phyloP scores from a whole-genome alignment of 2,888 invertebrate genomes.

The Hydraecia micacea region DNA sequence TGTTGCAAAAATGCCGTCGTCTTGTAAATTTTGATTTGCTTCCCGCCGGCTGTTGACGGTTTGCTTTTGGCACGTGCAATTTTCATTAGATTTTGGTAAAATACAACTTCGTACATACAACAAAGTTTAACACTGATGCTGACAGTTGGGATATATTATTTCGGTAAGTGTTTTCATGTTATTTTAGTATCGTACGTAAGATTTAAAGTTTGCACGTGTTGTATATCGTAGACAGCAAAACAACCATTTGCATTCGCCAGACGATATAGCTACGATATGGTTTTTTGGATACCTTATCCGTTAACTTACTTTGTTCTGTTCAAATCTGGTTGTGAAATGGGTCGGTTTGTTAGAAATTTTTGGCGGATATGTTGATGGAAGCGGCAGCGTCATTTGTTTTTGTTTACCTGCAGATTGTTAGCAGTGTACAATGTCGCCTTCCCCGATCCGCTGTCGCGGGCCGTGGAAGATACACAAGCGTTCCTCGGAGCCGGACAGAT shows the following conservation, averaged over 20 bases:
- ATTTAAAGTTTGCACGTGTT: conserved; percentile 86
- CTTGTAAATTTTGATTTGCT: conserved; percentile 83
- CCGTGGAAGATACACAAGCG: conserved; percentile 88
- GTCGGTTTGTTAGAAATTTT: conserved; percentile 53
- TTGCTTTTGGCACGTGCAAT: conserved; percentile 89
- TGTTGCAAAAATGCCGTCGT: conserved; percentile 76
- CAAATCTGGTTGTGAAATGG: conserved; percentile 43
- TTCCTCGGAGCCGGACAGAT: conserved; percentile 92
- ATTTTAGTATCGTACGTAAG: conserved; percentile 70
- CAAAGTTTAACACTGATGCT: conserved; percentile 85
- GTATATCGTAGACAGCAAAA: conserved; percentile 86
- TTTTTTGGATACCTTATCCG: conserved; percentile 65
- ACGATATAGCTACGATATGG: conserved; percentile 88
- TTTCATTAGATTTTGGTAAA: conserved; percentile 80
- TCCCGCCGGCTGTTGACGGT: conserved; percentile 89
- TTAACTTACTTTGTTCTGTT: conserved; percentile 41
- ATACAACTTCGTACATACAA: conserved; percentile 73
- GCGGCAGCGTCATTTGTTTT: conserved; percentile 86
- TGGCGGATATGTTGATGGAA: conserved; percentile 59
- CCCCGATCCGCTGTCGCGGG: conserved; percentile 87
- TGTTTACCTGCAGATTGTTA: conserved; percentile 89
- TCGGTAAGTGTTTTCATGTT: conserved; percentile 81
- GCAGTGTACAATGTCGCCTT: conserved; percentile 85
- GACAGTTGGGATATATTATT: conserved; percentile 81
- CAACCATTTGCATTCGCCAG: conserved; percentile 87